Evolutionary conservation across 2,113 vertebrate genomes (phyloP), one percentile per base, ranked within the genome.

Genomic region (Charina bottae): DNA sequence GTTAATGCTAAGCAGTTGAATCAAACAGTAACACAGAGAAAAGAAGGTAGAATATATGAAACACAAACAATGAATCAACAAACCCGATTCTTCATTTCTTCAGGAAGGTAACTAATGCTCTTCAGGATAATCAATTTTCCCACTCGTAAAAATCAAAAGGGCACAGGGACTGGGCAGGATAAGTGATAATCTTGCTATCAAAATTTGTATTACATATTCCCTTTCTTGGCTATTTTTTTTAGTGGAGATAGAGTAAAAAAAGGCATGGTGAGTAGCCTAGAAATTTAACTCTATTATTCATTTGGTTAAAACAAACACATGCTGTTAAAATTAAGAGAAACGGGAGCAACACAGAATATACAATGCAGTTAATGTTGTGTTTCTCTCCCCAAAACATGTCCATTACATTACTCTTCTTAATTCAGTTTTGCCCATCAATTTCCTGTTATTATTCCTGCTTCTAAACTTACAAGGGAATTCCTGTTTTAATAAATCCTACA

Each of bases 1-100:
- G 96, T 99, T 99, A 91, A 99, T 99, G 89, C 99, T 99, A 96
- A 58, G 87, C 15, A n/a, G 10, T 9, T 11, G 64, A 24, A 3
- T 68, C 92, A 89, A 2, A 59, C 8, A n/a, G 83, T 13, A 55
- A 91, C 19, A 58, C 1, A 53, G 1, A 24, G 64, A 90, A 91
- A 54, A 58, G 37, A 87, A n/a, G 54, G 0, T 13, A 93, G 17
- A 49, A 60, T 24, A 87, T 89, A 21, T 58, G 89, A 0, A 1
- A 91, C 89, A 84, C 84, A 23, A 83, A 33, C 2, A 87, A 24
- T 86, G 33, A 0, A 4, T 33, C 0, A 4, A 89, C 9, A 64
- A 1, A 2, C 4, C 9, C 91, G 64, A 21, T 3, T 53, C 1
- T 21, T 87, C 28, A 0, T 0, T n/a, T 87, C 26, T 13, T 53